phyloP scores from a whole-genome alignment of 2,888 invertebrate genomes.

The Eilema griseolum region DNA sequence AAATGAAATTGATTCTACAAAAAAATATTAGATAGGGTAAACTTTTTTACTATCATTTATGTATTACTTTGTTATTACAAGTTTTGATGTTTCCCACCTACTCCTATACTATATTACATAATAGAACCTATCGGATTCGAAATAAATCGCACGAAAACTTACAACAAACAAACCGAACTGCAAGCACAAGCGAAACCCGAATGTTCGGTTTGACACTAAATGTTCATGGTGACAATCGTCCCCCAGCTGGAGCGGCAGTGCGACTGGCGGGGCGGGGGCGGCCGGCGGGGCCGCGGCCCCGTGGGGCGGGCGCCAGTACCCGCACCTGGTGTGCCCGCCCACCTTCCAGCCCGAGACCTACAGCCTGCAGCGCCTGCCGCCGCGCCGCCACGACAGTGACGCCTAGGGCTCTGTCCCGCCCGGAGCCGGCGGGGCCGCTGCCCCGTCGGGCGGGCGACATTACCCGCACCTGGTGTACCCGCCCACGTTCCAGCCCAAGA shows the following conservation, averaged over 20 bases:
- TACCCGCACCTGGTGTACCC: conserved; percentile 95
- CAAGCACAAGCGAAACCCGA: no score
- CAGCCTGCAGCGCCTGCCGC: conserved; percentile 84
- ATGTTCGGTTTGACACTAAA: no score
- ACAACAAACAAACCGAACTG: no score
- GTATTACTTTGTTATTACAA: no score
- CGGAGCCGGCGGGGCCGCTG: neutral
- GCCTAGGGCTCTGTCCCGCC: conserved; percentile 52
- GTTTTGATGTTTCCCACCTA: no score
- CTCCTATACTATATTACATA: no score
- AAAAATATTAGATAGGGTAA: no score
- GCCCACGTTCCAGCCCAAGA: conserved; percentile 94
- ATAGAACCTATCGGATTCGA: no score
- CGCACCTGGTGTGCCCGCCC: conserved; percentile 94
- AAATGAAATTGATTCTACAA: no score
- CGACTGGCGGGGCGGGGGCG: conserved; percentile 52
- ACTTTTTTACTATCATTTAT: no score
- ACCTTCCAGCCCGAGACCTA: conserved; percentile 95
- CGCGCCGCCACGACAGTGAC: conserved; percentile 25
- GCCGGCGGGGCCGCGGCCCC: neutral
- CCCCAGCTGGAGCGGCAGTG: conserved; percentile 7
- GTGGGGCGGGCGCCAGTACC: conserved; percentile 81
- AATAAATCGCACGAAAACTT: no score
- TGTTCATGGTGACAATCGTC: neutral
- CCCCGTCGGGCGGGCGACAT: conserved; percentile 51